Evolutionary conservation across 1,140 invertebrate genomes (phyloP), one percentile per base, ranked within the genome.

Genomic region (Drosophila lacteicornis): DNA sequence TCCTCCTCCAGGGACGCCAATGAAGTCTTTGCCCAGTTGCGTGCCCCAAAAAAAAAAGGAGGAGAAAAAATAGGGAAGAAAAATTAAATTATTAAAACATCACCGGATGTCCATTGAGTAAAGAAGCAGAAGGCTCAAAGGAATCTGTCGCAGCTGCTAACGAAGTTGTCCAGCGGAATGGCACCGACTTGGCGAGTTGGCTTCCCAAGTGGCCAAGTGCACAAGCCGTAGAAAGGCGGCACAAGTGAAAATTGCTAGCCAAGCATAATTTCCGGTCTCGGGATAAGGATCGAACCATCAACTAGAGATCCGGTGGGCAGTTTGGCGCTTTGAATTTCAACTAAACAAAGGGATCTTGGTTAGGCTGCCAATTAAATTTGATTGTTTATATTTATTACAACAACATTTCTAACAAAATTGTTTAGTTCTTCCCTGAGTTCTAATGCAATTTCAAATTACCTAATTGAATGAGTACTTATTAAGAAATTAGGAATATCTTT

Each of bases 71-170:
- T 50, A 47, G 63, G 45, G 75, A 60, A 62, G 66, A 82, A 86
- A 82, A 86, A 90, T 85, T 85, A 90, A 90, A 90, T 90, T 90
- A 90, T 90, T 90, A 85, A 88, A 90, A 79, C 81, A 85, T 80
- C 81, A 85, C 85, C 85, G 85, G 85, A 90, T 76, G 86, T 90
- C 79, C 82, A 90, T 82, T 90, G 85, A 77, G 82, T 67, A 76
- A 61, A 81, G 60, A 66, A 68, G 63, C 66, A 71, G 60, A 75
- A 74, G 59, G 53, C 81, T 75, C 82, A 79, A 82, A 85, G 79
- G 75, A 75, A 84, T 88, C 60, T 87, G 68, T 60, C 51, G 73
- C 77, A 80, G 73, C 73, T 80, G 77, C 55, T 80, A 59, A 51
- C 68, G 40, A 67, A 69, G 51, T 43, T 73, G 69, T 71, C 67